Evolutionary conservation across 2,113 vertebrate genomes (phyloP).

Genomic region (Propithecus coquereli): DNA sequence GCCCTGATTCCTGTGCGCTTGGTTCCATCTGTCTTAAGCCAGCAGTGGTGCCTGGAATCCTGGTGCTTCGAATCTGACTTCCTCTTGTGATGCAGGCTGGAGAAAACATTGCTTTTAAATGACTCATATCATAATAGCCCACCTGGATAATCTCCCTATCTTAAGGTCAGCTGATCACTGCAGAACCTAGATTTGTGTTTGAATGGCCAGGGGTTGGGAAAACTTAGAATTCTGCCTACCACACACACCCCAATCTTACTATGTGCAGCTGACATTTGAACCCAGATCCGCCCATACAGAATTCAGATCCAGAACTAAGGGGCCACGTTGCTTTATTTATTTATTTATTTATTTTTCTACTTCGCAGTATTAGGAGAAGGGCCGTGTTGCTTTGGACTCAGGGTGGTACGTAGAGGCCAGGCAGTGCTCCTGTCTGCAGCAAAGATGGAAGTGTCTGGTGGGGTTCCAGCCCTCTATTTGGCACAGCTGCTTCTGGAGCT

Average conservation of each 20-base stretch:
- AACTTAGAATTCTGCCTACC: background rate
- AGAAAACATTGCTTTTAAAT: background rate
- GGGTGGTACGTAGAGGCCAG: background rate
- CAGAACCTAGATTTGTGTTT: background rate
- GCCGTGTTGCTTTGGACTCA: background rate
- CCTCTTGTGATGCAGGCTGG: background rate
- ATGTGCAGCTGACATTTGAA: background rate
- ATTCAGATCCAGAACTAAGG: background rate
- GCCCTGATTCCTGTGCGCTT: background rate
- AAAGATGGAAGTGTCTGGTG: background rate
- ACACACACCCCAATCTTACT: background rate
- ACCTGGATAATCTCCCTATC: background rate
- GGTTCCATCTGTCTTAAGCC: background rate
- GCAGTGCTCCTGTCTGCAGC: background rate
- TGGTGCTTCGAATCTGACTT: background rate
- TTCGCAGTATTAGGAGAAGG: no score
- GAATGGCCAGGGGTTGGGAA: background rate
- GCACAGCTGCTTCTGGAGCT: background rate
- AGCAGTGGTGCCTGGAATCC: background rate
- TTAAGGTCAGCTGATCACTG: background rate
- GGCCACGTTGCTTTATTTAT: background rate
- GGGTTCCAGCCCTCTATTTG: background rate
- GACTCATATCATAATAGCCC: background rate
- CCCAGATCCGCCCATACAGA: background rate
- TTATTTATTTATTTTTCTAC: no score